These are phyloP conservation scores for Clavelina lepadiformis DNA, from an alignment of 23 tunicate genomes.

Conservation along the genomic window DNA sequence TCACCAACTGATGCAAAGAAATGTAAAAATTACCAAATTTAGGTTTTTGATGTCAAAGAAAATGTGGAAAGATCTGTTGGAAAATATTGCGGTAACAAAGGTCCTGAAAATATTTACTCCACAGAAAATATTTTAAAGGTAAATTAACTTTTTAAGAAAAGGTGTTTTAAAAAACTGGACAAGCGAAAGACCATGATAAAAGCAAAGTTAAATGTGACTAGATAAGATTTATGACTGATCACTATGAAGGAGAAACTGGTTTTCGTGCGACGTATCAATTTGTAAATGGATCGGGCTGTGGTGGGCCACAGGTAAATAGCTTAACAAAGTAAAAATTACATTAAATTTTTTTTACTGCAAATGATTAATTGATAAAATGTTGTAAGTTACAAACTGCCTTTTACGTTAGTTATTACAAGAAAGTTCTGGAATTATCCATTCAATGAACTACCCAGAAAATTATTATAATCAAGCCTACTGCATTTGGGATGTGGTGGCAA, in stretches of 20 bases:
- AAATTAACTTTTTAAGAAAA: not conserved
- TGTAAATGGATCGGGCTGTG: constrained; percentile 67
- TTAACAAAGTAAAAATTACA: no score
- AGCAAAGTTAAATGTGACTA: constrained; percentile 1
- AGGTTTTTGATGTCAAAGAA: constrained; percentile 62
- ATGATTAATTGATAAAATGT: no score
- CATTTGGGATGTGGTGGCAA: constrained; percentile 50
- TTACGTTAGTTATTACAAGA: constrained; percentile 27
- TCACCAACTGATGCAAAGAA: not conserved
- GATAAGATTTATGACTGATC: constrained; percentile 59
- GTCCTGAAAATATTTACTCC: constrained; percentile 42
- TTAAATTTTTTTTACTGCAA: no score
- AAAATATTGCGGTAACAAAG: constrained; percentile 48
- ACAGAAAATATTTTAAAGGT: constrained; percentile 44
- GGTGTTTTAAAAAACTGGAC: not conserved
- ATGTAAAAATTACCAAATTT: not conserved
- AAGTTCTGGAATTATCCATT: constrained; percentile 20
- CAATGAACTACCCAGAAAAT: constrained; percentile 52
- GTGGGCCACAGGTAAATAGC: constrained; percentile 41
- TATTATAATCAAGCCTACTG: constrained; percentile 47
- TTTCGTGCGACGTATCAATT: constrained; percentile 51
- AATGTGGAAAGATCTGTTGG: constrained; percentile 31
- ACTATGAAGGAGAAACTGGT: constrained; percentile 43
- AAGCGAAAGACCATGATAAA: not conserved
- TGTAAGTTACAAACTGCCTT: no score